Conservation (phyloP, 2,113 vertebrate genomes). For the Neogobius melanostomus region DNA sequence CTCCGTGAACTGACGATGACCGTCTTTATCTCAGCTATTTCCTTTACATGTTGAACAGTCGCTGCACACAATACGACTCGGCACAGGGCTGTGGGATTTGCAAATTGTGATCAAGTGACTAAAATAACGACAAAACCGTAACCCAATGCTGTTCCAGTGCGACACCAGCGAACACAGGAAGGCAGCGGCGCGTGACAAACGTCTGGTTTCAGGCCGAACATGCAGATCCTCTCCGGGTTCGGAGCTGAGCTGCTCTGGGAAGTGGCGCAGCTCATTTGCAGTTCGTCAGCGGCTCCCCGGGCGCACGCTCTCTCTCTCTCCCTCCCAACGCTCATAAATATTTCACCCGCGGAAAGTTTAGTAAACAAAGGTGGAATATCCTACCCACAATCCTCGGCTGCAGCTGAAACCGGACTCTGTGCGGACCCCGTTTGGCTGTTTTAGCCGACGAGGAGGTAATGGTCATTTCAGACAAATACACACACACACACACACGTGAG, state of each 20-base stretch:
- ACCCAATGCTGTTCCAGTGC: no score
- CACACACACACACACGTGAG: no score
- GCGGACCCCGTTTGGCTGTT: not conserved
- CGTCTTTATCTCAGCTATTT: no score
- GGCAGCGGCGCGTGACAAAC: not conserved
- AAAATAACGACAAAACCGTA: no score
- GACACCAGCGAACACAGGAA: no score
- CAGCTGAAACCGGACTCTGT: not conserved
- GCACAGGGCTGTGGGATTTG: no score
- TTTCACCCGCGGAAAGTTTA: conserved; percentile 71
- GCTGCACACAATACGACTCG: no score
- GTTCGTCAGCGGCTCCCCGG: conserved; percentile 8
- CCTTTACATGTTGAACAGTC: no score
- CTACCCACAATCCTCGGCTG: conserved; percentile 1
- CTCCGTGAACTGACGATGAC: no score
- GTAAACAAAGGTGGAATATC: conserved; percentile 65
- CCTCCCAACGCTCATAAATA: conserved; percentile 72
- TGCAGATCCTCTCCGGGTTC: not conserved
- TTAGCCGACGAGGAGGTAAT: no score
- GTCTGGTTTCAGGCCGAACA: not conserved
- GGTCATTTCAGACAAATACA: no score
- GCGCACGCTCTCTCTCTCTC: conserved; percentile 12
- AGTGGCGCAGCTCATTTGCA: not conserved
- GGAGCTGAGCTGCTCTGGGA: not conserved
- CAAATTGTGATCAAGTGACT: no score